phyloP scores from a whole-genome alignment of 1,140 invertebrate genomes.

The Cydia strobilella region DNA sequence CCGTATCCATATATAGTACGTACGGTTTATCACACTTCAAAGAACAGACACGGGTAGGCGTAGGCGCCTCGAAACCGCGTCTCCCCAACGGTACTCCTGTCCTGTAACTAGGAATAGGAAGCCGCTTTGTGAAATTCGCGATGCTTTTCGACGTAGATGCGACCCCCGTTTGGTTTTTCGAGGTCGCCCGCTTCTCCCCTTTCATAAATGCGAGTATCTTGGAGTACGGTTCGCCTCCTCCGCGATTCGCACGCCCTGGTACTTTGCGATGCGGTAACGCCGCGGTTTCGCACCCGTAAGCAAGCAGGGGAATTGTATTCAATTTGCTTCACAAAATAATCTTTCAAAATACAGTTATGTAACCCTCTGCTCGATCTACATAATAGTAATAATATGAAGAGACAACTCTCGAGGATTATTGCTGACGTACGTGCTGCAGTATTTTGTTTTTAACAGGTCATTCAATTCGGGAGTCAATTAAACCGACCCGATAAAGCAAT shows the following conservation, averaged over 20 bases:
- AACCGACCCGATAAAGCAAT: too few relatives aligned
- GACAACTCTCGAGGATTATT: not conserved
- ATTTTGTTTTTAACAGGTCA: too few relatives aligned
- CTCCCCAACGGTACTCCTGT: constrained; percentile 54
- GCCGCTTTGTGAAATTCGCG: constrained; percentile 73
- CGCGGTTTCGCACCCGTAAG: constrained; percentile 52
- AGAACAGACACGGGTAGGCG: constrained; percentile 52
- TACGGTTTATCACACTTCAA: constrained; percentile 68
- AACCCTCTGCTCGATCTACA: not conserved
- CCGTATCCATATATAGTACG: constrained; percentile 53
- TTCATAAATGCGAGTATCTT: constrained; percentile 53
- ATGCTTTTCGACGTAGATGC: constrained; percentile 57
- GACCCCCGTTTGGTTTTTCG: constrained; percentile 69
- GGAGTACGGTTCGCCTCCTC: constrained; percentile 44
- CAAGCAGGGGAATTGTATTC: constrained; percentile 36
- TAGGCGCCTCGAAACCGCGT: constrained; percentile 57
- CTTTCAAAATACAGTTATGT: not conserved
- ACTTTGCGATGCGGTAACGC: constrained; percentile 43
- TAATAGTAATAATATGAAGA: not conserved
- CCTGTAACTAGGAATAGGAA: constrained; percentile 70
- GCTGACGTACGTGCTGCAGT: too few relatives aligned
- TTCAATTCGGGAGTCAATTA: too few relatives aligned
- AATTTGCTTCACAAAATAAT: constrained; percentile 18
- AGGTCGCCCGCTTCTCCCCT: constrained; percentile 58
- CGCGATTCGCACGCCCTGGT: constrained; percentile 49